Evolutionary conservation across 2,888 invertebrate genomes (phyloP), one percentile per base, ranked within the genome.

Genomic region (Plagiodera versicolora): DNA sequence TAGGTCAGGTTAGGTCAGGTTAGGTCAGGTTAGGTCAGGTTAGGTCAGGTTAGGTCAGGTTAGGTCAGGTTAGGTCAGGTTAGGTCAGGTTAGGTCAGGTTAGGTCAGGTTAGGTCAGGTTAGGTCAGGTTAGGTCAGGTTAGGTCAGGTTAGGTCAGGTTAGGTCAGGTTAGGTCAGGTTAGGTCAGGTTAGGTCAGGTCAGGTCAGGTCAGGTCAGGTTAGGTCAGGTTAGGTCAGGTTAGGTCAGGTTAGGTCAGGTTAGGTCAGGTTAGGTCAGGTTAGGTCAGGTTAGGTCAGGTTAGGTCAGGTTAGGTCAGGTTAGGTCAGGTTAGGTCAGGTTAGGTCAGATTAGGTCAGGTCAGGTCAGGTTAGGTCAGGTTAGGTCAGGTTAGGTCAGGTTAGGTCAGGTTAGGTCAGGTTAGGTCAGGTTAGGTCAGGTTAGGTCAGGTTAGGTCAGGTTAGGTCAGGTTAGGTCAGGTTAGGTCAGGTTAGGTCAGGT

Each of bases 401-500:
- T 9, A 6, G 8, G 10, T 11, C 6, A 10, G 10, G 32, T 6
- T 2, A 11, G 11, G 2, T 6, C 2, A 6, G 24, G 64, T 59
- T 62, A 59, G 61, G 62, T 62, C 39, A 59, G 64, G 61, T 56
- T 56, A 49, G 58, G 52, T 51, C 52, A 47, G 46, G 59, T 50
- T 51, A 50, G 58, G 62, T 62, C 53, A 39, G 39, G 39, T 39
- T 39, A 39, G 39, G 39, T 39, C 50, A 56, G 60, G 62, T 51
- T 30, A 50, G 60, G 60, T 56, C 48, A 51, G 62, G 58, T 55
- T 62, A 50, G 62, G 65, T 61, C 52, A 54, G 57, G 50, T 53
- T 65, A 47, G 60, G 65, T 62, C 49, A 46, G 60, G 39, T 53
- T 39, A 24, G 53, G 62, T 62, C 63, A 59, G 58, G 62, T 60